Conservation (phyloP, 2,113 vertebrate species). For the Pitta sordida region DNA sequence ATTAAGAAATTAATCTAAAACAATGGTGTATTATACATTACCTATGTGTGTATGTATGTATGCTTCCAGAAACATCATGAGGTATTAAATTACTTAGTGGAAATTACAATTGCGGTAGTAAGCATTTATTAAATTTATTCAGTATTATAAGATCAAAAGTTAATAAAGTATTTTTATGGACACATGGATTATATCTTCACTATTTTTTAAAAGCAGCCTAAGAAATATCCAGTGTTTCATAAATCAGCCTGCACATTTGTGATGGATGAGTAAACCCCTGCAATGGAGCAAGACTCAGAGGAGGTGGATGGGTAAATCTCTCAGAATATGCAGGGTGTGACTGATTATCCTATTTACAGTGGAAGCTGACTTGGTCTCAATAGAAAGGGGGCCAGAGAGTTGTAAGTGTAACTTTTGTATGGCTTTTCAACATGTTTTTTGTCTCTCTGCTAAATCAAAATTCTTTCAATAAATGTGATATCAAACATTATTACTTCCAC, state of each 20-base stretch:
- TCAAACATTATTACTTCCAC: not conserved
- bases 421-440: not conserved
- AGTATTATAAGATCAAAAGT: not conserved
- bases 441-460: not conserved
- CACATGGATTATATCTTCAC: not conserved
- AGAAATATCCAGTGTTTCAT: not conserved
- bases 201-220: not conserved
- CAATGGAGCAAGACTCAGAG: not conserved
- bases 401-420: not conserved
- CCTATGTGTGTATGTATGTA: accelerated
- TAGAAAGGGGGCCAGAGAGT: not conserved
- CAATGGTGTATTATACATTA: not conserved
- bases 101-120: not conserved
- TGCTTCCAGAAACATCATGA: not conserved
- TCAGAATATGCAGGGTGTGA: not conserved
- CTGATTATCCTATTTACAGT: not conserved
- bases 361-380: not conserved
- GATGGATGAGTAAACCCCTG: not conserved
- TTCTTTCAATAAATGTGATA: not conserved
- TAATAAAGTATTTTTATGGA: not conserved
- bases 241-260: not conserved
- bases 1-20: not conserved
- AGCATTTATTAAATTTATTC: not conserved
- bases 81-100: not conserved
- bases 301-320: not conserved